Conservation (phyloP, 2,113 vertebrate species). For the Podarcis raffonei region DNA sequence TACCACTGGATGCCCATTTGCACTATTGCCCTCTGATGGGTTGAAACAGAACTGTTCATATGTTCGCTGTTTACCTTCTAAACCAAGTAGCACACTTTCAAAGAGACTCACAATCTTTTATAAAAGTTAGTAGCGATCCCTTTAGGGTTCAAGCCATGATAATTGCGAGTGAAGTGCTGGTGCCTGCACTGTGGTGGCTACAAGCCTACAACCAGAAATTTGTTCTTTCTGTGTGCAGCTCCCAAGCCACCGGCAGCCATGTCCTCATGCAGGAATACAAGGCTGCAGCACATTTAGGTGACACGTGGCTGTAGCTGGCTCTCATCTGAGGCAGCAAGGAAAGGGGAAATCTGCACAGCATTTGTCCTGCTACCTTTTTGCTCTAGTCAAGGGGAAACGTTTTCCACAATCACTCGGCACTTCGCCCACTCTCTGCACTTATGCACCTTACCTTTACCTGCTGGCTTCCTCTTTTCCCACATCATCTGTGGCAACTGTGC, state of each 20-base stretch:
- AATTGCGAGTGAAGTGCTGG: rapidly evolving
- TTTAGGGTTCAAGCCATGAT: not conserved
- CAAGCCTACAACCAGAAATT: not conserved
- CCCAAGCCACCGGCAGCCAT: not conserved
- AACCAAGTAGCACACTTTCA: rapidly evolving
- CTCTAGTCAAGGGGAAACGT: not conserved
- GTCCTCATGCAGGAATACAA: rapidly evolving
- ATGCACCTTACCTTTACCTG: slow-evolving; percentile 1
- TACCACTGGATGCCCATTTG: slow-evolving; percentile 17
- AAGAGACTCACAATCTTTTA: not conserved
- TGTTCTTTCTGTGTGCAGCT: not conserved
- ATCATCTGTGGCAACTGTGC: too few relatives aligned
- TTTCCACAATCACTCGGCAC: not conserved
- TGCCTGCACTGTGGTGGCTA: rapidly evolving
- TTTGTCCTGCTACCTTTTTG: not conserved
- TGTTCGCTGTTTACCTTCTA: not conserved
- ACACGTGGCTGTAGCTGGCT: rapidly evolving
- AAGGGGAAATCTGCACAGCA: not conserved
- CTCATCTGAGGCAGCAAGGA: slow-evolving; percentile 2
- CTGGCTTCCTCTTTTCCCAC: not conserved
- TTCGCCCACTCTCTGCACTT: not conserved
- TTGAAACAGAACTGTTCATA: slow-evolving; percentile 34
- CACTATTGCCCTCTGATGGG: slow-evolving; percentile 63
- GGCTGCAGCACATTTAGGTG: not conserved
- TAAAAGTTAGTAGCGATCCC: rapidly evolving